Evolutionary conservation across 2,113 vertebrate genomes (phyloP).

Genomic region (Mirza zaza): DNA sequence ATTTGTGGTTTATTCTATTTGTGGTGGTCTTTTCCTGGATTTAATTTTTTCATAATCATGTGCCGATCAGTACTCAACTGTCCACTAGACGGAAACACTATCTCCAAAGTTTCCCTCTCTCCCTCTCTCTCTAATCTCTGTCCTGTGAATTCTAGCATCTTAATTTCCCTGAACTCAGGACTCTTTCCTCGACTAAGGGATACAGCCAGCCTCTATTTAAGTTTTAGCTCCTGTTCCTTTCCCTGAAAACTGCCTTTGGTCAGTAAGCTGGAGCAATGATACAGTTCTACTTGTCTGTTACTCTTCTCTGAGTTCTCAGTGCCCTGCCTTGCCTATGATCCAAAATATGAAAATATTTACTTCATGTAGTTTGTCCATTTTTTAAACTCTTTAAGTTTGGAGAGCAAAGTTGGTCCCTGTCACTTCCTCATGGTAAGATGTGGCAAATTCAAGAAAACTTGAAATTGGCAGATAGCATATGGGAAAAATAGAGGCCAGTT

Average conservation of each 20-base stretch:
- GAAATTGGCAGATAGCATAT: not conserved
- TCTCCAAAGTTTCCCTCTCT: not conserved
- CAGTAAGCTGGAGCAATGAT: not conserved
- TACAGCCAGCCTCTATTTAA: not conserved
- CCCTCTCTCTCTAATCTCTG: not conserved
- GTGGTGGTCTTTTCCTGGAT: not conserved
- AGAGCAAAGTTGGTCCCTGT: not conserved
- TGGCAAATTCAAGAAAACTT: not conserved
- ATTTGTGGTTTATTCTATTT: not conserved
- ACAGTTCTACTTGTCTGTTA: not conserved
- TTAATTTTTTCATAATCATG: not conserved
- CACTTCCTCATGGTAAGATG: not conserved
- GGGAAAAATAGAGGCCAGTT: not conserved
- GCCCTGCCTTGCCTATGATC: not conserved
- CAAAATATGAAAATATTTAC: not conserved
- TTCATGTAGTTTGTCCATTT: not conserved
- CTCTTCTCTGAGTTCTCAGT: not conserved
- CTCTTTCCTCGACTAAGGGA: not conserved
- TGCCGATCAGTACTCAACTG: not conserved
- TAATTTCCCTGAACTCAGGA: not conserved
- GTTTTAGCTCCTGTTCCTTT: not conserved
- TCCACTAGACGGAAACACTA: not conserved
- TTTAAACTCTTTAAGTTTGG: not conserved
- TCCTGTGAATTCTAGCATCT: not conserved
- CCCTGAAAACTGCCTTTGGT: not conserved